Base-by-base conservation (phyloP, 2,888 invertebrate species). In the Odontocolon sp. region DNA sequence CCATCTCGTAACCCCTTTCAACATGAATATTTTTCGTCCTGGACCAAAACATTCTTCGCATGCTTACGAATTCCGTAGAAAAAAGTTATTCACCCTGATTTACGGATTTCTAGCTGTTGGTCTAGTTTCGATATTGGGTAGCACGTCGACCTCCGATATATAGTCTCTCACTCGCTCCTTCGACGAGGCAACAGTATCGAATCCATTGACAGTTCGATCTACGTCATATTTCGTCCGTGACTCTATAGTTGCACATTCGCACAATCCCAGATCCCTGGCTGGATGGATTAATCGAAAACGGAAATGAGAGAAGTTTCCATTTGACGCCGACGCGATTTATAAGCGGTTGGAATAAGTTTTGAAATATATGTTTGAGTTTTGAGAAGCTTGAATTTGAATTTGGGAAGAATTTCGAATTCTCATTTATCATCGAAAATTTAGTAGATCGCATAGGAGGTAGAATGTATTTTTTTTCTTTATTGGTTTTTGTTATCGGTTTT, bases 241-340 rank as follows among this genome's bases (percentile, higher is more conserved):
- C n/a, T n/a, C n/a, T n/a, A n/a, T n/a, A n/a, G n/a, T n/a, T n/a
- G n/a, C n/a, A n/a, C n/a, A n/a, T n/a, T n/a, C n/a, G n/a, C n/a
- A n/a, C n/a, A n/a, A n/a, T n/a, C n/a, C n/a, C n/a, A n/a, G n/a
- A n/a, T n/a, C n/a, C n/a, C n/a, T 18, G 21, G 28, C 57, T 9
- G 61, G 74, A 63, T 50, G 57, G 52, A 69, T 69, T 50, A 64
- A 69, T 59, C 69, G 28, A 69, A 47, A 42, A 31, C 23, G 69
- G 64, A 70, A 75, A 70, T 75, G 45, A 42, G 52, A 70, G 42
- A 70, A 66, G 50, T 64, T 70, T 57, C 59, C 57, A 42, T 26
- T 50, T 21, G 66, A 64, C 40, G 45, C 40, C 33, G 28, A 57
- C 23, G 38, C 57, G 64, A 64, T 69, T 75, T 52, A 50, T 61